Evolutionary conservation across 2,797 vertebrate genomes (phyloP).

Genomic region (Emys orbicularis): DNA sequence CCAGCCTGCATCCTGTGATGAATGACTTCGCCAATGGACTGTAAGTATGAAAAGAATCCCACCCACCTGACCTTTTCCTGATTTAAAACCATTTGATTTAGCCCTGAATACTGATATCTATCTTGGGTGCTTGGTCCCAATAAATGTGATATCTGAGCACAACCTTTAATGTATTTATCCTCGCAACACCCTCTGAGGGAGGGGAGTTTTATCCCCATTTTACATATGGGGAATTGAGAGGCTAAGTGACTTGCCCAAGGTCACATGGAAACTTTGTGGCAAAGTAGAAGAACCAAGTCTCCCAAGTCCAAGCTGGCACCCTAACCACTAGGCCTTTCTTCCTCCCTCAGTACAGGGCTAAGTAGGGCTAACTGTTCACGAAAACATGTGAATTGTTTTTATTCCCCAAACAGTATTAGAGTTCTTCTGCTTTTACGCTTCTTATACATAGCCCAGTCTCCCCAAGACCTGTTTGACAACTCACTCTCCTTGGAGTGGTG

Average conservation of each 20-base stretch:
- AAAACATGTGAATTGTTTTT: neutral
- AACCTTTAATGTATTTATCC: neutral
- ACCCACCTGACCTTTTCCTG: neutral
- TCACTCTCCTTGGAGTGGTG: neutral
- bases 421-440: neutral
- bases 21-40: conserved; percentile 92
- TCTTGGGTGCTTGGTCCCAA: neutral
- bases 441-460: neutral
- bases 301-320: neutral
- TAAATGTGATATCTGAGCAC: neutral
- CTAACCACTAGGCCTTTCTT: neutral
- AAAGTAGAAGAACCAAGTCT: neutral
- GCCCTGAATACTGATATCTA: neutral
- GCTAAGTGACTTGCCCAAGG: neutral
- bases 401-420: neutral
- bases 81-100: neutral
- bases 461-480: neutral
- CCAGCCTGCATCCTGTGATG: conserved; percentile 92
- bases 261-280: neutral
- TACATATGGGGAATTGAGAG: neutral
- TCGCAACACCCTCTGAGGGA: neutral
- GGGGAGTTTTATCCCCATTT: neutral
- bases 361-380: neutral
- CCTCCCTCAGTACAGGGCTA: neutral
- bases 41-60: conserved; percentile 82